Evolutionary conservation across 30 jellyfish, hydroid and myxozoan species (phyloP), one percentile per base, ranked within the genome.

Genomic region (Euphysa ruthae): DNA sequence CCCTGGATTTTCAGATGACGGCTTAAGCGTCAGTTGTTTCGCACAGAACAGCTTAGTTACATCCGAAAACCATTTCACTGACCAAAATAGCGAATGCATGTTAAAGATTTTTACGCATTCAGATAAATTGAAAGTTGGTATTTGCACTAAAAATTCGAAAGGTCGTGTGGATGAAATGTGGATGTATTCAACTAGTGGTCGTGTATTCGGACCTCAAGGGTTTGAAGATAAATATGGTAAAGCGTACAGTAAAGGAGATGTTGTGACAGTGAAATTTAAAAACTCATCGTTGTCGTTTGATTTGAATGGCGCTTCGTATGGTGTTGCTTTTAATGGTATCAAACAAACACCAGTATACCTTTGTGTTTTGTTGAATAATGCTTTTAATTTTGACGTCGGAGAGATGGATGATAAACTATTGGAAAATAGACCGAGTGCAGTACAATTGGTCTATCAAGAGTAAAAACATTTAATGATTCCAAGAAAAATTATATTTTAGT

Each of bases 261-360:
- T 46, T 46, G 60, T 46, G 18, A 25, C 28, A 2, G 60, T 46
- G 2, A 4, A n/a, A 46, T 2, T 46, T n/a, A 46, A 25, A 46
- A 29, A 38, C 12, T 8, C 18, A n/a, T 4, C 10, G 3, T 46
- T 66, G 21, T 69, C 89, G 29, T 82, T 61, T 43, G 55, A 73
- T 73, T 33, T 82, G 35, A 82, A 82, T 51, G 94, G 94, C 1
- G 93, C 72, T 35, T 72, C 55, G 26, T 83, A 71, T 31, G 94
- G 94, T 13, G 43, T 61, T 43, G 94, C 89, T 4, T 22, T 73
- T 58, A 85, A 82, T 61, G 66, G 73, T 4, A 14, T 46, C 2
- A 46, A 46, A 8, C 28, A 46, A 8, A n/a, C n/a, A n/a, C 60
- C 60, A 5, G 28, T 46, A n/a, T 46, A 46, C 23, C 23, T 46